These are phyloP conservation scores for Eulemur coronatus DNA, from an alignment of 2,797 vertebrate species.

Conservation along the genomic window DNA sequence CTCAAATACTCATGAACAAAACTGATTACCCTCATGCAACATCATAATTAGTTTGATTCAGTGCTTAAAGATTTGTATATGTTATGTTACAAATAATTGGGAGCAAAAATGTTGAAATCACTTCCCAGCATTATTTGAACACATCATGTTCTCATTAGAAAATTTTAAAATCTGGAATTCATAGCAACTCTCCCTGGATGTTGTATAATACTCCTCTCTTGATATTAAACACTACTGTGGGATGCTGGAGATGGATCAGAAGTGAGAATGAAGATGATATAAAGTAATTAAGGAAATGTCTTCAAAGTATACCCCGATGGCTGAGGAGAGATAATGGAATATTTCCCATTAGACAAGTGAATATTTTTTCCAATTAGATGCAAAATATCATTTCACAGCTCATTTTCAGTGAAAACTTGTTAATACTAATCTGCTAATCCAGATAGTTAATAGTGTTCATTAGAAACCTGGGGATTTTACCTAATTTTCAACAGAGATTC, in stretches of 20 bases:
- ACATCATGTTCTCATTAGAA: neutral
- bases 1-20: no score
- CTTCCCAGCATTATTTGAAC: neutral
- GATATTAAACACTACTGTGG: neutral
- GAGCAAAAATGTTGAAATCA: neutral
- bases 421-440: neutral
- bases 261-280: neutral
- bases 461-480: neutral
- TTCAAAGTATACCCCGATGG: neutral
- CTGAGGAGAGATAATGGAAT: neutral
- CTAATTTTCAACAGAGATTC: neutral
- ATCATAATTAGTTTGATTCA: neutral
- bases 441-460: no score
- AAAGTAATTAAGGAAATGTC: neutral
- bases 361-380: neutral
- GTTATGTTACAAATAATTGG: fast-evolving
- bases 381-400: neutral
- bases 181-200: neutral
- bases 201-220: fast-evolving
- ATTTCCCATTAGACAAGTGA: neutral
- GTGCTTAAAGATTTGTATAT: neutral
- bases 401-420: neutral
- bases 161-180: neutral
- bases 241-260: fast-evolving
- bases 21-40: neutral